phyloP scores from a whole-genome alignment of 1,140 invertebrate species.

The Mesaphorura yosii region DNA sequence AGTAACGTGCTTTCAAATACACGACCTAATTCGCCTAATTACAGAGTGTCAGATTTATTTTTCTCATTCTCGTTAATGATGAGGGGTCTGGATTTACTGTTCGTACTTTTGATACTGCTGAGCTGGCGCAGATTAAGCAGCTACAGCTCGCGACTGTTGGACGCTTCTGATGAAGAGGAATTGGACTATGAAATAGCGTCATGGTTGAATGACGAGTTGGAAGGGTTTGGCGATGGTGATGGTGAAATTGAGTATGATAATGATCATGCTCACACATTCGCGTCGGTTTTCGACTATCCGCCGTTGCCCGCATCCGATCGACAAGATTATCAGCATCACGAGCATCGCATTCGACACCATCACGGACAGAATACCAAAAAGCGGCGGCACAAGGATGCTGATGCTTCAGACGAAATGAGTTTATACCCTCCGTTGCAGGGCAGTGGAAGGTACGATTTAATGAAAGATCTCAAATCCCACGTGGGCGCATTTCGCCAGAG shows the following conservation, averaged over 20 bases:
- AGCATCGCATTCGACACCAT: too few species aligned
- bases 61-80: too few species aligned
- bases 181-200: neutral
- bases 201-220: neutral
- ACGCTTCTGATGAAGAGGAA: neutral
- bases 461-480: neutral
- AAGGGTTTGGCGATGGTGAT: neutral
- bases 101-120: neutral
- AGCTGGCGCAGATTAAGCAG: constrained; percentile 4
- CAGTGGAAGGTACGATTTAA: too few species aligned
- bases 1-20: too few species aligned
- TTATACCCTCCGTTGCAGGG: neutral
- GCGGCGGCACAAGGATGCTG: neutral
- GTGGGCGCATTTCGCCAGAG: neutral
- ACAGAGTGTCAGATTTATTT: too few species aligned
- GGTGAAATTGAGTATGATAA: neutral
- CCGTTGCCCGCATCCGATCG: neutral
- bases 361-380: too few species aligned
- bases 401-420: neutral
- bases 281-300: neutral
- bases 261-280: neutral
- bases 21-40: too few species aligned
- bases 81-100: constrained; percentile 1
- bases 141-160: neutral
- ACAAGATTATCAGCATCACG: neutral